phyloP scores from a whole-genome alignment of 2,888 invertebrate species.

The Pocota personata region DNA sequence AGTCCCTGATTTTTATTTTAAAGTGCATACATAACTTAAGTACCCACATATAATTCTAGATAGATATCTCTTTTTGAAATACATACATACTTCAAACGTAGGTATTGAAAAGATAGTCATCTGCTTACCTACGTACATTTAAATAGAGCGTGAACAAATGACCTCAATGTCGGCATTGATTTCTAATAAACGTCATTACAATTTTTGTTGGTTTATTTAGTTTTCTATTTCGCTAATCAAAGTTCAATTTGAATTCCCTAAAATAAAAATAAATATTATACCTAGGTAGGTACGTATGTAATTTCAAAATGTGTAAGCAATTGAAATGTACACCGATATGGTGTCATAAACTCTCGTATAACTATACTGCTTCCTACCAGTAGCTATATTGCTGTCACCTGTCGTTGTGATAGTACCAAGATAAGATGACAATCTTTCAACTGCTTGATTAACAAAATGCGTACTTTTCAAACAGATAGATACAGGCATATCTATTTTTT shows the following conservation, averaged over 20 bases:
- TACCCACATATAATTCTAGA: too few species aligned
- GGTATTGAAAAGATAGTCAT: not conserved
- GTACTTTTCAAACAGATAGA: conserved; percentile 21
- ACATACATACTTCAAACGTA: not conserved
- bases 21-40: too few species aligned
- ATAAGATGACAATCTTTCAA: conserved; percentile 56
- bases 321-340: not conserved
- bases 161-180: not conserved
- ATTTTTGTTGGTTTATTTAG: not conserved
- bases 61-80: too few species aligned
- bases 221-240: not conserved
- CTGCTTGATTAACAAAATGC: conserved; percentile 26
- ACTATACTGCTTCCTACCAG: not conserved
- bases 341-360: not conserved
- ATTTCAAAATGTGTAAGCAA: not conserved
- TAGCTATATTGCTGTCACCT: conserved; percentile 42
- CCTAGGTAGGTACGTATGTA: not conserved
- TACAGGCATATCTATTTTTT: not conserved
- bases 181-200: not conserved
- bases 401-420: conserved; percentile 37
- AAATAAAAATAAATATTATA: not conserved
- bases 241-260: not conserved
- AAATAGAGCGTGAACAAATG: not conserved
- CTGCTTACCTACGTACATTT: not conserved
- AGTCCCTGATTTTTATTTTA: too few species aligned